Base-by-base conservation (phyloP, 1,140 invertebrate species). In the Melipona quadrifasciata region DNA sequence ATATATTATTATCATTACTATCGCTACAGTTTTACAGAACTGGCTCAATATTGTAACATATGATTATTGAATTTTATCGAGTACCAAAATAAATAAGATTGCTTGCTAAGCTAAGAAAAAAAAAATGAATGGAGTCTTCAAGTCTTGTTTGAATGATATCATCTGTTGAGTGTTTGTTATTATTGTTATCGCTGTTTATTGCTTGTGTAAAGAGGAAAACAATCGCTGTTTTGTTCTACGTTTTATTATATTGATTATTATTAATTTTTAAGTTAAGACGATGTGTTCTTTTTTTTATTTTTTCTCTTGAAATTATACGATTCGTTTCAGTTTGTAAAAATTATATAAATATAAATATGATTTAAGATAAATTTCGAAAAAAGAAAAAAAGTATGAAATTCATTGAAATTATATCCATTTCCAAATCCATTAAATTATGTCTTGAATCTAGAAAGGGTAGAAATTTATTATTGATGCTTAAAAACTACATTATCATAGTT, bases 1-100 rank as follows among this genome's bases (percentile, higher is more conserved):
- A 47, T 47, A 93, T 91, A 93, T 91, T 92, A 93, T 92, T 92
- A 94, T 92, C 84, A 92, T 91, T 92, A 92, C 81, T 92, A 89
- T 64, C 39, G 92, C 88, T 92, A 92, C 91, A 93, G 93, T 94
- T 94, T 92, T 92, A 77, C 91, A 92, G n/a, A 87, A 94, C 91
- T 92, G 92, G 93, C 92, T 94, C 93, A 94, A 94, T 87, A 93
- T 91, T 94, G 93, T 94, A 94, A 93, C 91, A 94, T 94, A 94
- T 89, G 87, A 92, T 83, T 92, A 93, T 90, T 85, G 85, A 91
- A 93, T 88, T 90, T 92, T 93, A 92, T 93, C 89, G 90, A 93
- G 92, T 93, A 94, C 93, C 93, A 93, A 93, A 94, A 93, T 94
- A 93, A 93, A 93, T 92, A 92, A 93, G 92, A 94, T 92, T 91